Conservation (phyloP, 2,113 vertebrate genomes). For the Hydrolagus affinis region DNA sequence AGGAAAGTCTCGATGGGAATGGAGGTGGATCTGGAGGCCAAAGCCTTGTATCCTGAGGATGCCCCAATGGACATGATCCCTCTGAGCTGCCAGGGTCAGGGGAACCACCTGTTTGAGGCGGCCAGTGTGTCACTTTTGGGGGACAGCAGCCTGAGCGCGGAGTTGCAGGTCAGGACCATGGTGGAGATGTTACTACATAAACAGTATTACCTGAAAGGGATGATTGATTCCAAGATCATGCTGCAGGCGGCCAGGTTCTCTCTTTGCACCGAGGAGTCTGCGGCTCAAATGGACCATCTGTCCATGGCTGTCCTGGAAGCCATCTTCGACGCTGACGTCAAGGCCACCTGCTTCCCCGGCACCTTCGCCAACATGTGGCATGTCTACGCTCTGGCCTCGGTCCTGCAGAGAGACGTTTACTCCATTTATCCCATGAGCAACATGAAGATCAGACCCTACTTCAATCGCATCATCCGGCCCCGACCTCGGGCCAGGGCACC, state of each 20-base stretch:
- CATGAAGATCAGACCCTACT: conserved; percentile 85
- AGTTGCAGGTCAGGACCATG: conserved; percentile 83
- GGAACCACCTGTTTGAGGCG: conserved; percentile 81
- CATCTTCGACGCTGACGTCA: conserved; percentile 88
- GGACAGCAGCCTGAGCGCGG: conserved; percentile 69
- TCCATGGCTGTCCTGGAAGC: conserved; percentile 75
- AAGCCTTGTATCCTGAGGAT: conserved; percentile 75
- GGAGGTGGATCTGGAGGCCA: conserved; percentile 69
- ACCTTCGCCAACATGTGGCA: conserved; percentile 96
- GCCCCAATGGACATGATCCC: conserved; percentile 76
- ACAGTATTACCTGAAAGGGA: conserved; percentile 82
- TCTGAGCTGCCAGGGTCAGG: conserved; percentile 73
- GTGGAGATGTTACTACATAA: conserved; percentile 90
- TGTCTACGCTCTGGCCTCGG: conserved; percentile 77
- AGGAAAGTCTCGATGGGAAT: conserved; percentile 62
- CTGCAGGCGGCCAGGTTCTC: conserved; percentile 87
- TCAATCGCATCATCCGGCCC: conserved; percentile 80
- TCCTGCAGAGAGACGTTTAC: conserved; percentile 80
- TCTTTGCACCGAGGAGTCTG: conserved; percentile 80
- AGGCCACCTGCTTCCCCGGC: conserved; percentile 83
- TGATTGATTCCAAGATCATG: conserved; percentile 97
- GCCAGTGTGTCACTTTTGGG: conserved; percentile 79
- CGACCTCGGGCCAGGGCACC: conserved; percentile 51
- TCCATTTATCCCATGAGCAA: conserved; percentile 95
- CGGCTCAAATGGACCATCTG: conserved; percentile 73